Conservation (phyloP, 2,888 invertebrate genomes). For the Phragmatobia fuliginosa region DNA sequence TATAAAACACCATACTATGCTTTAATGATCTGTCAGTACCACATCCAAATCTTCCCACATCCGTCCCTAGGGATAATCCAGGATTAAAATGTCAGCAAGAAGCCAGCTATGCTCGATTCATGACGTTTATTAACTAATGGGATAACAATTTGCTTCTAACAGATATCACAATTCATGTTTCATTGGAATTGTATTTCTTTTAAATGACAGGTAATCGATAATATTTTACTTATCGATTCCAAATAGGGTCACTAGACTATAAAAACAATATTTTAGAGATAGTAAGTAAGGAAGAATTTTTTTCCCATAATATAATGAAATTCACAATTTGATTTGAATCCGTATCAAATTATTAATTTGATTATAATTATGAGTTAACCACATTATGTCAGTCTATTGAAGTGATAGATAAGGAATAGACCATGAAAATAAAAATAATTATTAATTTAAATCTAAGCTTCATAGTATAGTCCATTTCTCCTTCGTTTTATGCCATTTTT, state of each 20-base stretch:
- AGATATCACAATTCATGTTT: conserved; percentile 25
- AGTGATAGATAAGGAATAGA: too few species aligned
- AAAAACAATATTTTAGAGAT: background rate
- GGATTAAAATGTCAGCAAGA: conserved; percentile 54
- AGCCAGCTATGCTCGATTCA: conserved; percentile 45
- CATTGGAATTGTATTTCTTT: background rate
- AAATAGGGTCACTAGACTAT: background rate
- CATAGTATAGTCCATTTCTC: too few species aligned
- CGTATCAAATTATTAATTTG: too few species aligned
- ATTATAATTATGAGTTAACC: too few species aligned
- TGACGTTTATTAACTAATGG: conserved; percentile 45
- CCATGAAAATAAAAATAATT: too few species aligned
- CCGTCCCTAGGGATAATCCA: conserved; percentile 39
- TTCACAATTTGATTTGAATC: too few species aligned
- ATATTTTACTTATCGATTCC: background rate
- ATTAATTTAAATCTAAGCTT: too few species aligned
- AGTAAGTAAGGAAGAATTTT: too few species aligned
- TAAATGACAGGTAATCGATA: background rate
- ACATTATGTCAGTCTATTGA: too few species aligned
- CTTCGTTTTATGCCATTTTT: too few species aligned
- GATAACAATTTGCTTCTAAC: conserved; percentile 44
- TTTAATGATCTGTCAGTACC: background rate
- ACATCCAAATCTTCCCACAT: conserved; percentile 22
- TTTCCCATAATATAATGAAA: too few species aligned
- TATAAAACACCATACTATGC: background rate